Evolutionary conservation across 2,113 vertebrate genomes (phyloP).

Genomic region (Bufo bufo): DNA sequence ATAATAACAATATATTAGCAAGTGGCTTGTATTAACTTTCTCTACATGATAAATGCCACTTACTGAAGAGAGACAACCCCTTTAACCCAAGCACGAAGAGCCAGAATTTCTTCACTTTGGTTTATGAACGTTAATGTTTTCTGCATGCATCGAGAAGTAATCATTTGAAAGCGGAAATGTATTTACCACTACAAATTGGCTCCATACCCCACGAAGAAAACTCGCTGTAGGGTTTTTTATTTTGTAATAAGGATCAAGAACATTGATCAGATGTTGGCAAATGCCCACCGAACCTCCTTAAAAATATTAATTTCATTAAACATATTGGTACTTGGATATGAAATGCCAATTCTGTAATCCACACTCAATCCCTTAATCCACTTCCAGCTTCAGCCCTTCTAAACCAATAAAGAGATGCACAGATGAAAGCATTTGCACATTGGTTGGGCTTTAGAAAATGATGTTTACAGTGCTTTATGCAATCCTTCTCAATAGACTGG

Average conservation of each 20-base stretch:
- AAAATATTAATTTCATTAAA: not conserved
- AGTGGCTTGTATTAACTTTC: no score
- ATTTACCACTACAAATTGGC: no score
- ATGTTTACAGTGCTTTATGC: not conserved
- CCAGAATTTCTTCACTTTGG: not conserved
- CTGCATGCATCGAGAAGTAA: not conserved
- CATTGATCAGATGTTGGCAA: no score
- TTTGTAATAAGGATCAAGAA: no score
- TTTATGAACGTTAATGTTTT: not conserved
- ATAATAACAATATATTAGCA: no score
- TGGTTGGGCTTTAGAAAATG: not conserved
- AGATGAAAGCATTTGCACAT: no score
- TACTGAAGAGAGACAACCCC: not conserved
- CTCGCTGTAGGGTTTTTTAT: no score
- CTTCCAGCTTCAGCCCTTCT: not conserved
- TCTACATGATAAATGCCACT: no score
- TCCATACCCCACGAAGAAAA: no score
- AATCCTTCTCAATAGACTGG: not conserved
- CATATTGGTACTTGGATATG: not conserved
- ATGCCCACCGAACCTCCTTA: not conserved
- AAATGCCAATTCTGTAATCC: constrained; percentile 1
- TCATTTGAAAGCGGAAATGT: not conserved
- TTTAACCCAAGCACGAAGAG: not conserved
- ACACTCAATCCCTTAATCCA: not conserved
- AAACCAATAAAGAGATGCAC: not conserved